Evolutionary conservation across 2,113 vertebrate genomes (phyloP), one percentile per base, ranked within the genome.

Genomic region (Cisticola juncidis): DNA sequence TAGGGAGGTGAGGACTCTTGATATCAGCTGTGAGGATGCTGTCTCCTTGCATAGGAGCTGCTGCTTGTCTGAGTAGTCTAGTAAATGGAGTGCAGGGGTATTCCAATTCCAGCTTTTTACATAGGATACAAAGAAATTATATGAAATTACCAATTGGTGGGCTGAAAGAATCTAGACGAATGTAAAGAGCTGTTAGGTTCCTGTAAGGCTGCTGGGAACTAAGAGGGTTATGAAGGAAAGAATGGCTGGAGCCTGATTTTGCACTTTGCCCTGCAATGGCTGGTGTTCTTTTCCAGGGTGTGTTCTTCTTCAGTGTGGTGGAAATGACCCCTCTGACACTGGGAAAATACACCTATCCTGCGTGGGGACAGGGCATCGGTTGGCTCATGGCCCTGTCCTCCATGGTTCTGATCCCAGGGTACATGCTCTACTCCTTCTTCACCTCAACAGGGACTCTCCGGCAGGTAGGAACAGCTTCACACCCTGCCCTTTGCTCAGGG

Each of bases 341-440:
- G 91, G 99, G 99, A 40, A 98, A 98, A 85, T 99, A 99, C 0
- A 83, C 99, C 40, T 99, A 98, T 74, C 99, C 99, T 0, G n/a
- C 96, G 0, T 99, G 99, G 99, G 98, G 99, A 20, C 99, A 99
- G 95, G 98, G 97, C 48, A 98, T 98, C 2, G 99, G 98, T 13
- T 99, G 99, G 99, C 80, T 98, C 58, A 99, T 99, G 99, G 98
- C 98, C 20, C 83, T 99, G 79, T 99, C 98, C 21, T 99, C 99
- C 45, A 99, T 99, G 99, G 18, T 99, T 6, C 97, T 99, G 56
- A 98, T 99, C 50, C 99, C 99, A 4, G 98, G 98, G 25, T 99
- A 99, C 58, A 95, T 98, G 96, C 72, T 99, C 86, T 99, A 98
- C 94, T 97, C 98, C 74, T 98, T 99, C 95, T 96, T 98, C 93